Evolutionary conservation across 2,113 vertebrate species (phyloP).

Genomic region (Glaucidium brasilianum): DNA sequence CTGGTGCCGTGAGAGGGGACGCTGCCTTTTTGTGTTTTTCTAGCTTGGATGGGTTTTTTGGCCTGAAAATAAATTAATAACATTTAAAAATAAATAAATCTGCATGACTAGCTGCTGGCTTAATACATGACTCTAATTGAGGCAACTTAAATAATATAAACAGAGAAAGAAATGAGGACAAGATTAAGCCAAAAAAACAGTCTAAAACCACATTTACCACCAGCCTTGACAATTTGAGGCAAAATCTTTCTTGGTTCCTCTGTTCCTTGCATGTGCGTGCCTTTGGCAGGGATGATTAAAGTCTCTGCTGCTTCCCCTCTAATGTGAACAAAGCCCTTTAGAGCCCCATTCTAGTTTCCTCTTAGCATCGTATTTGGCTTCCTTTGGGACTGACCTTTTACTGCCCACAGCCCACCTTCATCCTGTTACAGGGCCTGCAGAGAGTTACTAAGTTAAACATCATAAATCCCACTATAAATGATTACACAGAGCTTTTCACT

Average conservation of each 20-base stretch:
- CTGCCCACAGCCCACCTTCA: slow-evolving; percentile 51
- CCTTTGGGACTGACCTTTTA: slow-evolving; percentile 46
- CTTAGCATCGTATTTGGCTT: background rate
- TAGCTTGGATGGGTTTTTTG: background rate
- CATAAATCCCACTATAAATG: slow-evolving; percentile 69
- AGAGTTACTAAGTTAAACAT: slow-evolving; percentile 63
- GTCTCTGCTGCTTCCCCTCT: slow-evolving; percentile 36
- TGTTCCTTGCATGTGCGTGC: background rate
- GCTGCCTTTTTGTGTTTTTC: background rate
- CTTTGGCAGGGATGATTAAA: slow-evolving; percentile 32
- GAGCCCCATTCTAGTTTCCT: slow-evolving; percentile 26
- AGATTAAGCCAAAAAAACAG: background rate
- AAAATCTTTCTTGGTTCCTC: background rate
- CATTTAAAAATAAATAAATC: background rate
- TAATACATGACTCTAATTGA: background rate
- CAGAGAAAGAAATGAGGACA: background rate
- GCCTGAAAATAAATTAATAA: background rate
- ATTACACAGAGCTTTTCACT: slow-evolving; percentile 70
- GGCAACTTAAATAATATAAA: background rate
- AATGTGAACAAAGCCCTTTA: slow-evolving; percentile 31
- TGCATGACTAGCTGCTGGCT: background rate
- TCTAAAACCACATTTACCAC: background rate
- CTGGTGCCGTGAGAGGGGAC: background rate
- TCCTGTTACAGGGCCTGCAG: slow-evolving; percentile 47
- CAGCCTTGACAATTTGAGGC: background rate